Conservation (phyloP, 2,888 invertebrate species). For the Phoronis australis region DNA sequence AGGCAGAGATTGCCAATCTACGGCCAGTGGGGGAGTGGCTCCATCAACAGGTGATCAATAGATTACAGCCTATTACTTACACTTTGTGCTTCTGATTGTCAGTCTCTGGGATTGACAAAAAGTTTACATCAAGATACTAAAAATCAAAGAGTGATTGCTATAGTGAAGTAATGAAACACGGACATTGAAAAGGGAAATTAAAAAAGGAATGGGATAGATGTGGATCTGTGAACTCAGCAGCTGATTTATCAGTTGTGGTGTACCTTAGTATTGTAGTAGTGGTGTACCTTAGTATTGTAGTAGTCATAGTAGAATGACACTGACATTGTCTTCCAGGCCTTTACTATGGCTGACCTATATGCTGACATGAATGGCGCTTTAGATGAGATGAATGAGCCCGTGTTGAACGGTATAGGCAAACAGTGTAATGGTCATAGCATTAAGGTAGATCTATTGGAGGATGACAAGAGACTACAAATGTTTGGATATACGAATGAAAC, state of each 20-base stretch:
- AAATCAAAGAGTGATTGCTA: neutral
- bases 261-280: too few species aligned
- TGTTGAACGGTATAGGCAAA: too few species aligned
- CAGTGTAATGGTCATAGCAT: too few species aligned
- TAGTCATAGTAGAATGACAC: neutral
- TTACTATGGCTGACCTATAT: conserved; percentile 58
- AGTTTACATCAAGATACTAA: conserved; percentile 1
- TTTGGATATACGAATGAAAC: conserved; percentile 95
- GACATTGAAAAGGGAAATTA: too few species aligned
- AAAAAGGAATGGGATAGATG: too few species aligned
- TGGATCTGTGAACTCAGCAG: too few species aligned
- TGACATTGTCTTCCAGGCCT: conserved; percentile 51
- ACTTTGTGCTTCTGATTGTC: neutral
- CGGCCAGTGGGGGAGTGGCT: conserved; percentile 90
- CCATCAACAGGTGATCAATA: neutral
- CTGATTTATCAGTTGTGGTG: too few species aligned
- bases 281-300: conserved; percentile 4
- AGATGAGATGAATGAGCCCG: too few species aligned
- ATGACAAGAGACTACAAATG: conserved; percentile 80
- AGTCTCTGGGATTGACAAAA: neutral
- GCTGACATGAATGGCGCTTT: too few species aligned
- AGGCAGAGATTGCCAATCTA: conserved; percentile 76
- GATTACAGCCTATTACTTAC: neutral
- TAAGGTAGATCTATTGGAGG: conserved; percentile 46
- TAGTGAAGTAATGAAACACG: neutral